A percentile compares a stretch with the other conserved stretches of the same genome.
phyloP scores from a whole-genome alignment of 2,888 invertebrate genomes.

The Epinotia nisella region DNA sequence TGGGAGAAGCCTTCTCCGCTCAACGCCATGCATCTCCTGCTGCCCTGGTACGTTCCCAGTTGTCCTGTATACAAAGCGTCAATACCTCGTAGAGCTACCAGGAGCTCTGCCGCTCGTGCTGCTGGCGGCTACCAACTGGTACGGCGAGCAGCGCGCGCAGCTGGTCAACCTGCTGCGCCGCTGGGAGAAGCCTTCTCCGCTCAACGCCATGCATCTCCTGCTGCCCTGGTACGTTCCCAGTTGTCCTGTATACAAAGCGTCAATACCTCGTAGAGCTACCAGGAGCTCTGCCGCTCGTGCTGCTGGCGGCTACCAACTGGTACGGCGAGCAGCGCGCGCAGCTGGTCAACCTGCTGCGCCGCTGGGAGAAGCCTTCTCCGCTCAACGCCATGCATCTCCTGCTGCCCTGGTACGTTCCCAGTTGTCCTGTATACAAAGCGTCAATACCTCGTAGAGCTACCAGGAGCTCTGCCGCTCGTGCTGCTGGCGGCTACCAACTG shows the following conservation, averaged over 20 bases:
- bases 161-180: constrained; percentile 93
- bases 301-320: constrained; percentile 96
- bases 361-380: constrained; percentile 95
- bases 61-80: constrained; percentile 38
- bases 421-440: constrained; percentile 38
- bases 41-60: constrained; percentile 97
- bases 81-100: constrained; percentile 92
- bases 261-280: constrained; percentile 93
- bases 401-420: constrained; percentile 95
- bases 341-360: constrained; percentile 92
- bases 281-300: constrained; percentile 93
- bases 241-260: constrained; percentile 38
- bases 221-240: constrained; percentile 96
- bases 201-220: constrained; percentile 95
- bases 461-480: constrained; percentile 94
- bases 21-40: constrained; percentile 94
- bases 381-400: constrained; percentile 96
- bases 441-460: constrained; percentile 92
- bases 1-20: constrained; percentile 95
- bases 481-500: constrained; percentile 94
- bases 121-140: constrained; percentile 95
- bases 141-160: constrained; percentile 93
- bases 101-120: constrained; percentile 94
- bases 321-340: constrained; percentile 94
- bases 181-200: constrained; percentile 94